Evolutionary conservation across 2,888 invertebrate genomes (phyloP), one percentile per base, ranked within the genome.

Genomic region (Sarcophaga rosellei): DNA sequence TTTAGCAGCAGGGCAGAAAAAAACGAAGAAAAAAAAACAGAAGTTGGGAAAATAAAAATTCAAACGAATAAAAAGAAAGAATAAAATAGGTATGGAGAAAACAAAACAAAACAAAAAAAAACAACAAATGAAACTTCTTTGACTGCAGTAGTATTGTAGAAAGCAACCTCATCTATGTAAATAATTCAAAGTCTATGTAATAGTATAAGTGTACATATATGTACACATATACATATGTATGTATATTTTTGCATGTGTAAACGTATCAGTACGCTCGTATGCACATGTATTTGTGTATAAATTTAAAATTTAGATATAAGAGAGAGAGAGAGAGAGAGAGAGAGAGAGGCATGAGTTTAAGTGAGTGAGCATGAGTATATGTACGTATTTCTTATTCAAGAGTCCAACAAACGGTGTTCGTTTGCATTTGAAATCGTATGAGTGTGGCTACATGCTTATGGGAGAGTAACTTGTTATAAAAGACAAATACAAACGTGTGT

Each of bases 121-220:
- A 70, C 0, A 66, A 57, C 6, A 23, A 72, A 65, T 53, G 59
- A 65, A 75, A 75, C 62, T 65, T 75, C 79, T 84, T 80, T 80
- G 75, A 76, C 84, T 84, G 70, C 79, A 79, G 47, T 65, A 15
- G 12, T 53, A 53, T 35, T 17, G 53, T 12, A 66, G 59, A 44
- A 84, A 75, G 75, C 65, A 84, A 84, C 83, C 78, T 73, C 83
- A 83, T 74, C 65, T 62, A 78, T 74, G 77, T 66, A 77, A 82
- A 77, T 82, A 81, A 44, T 45, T 63, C 23, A 63, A 35, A 35
- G 10, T 35, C 35, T 35, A 35, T 35, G 35, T 35, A 35, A 35
- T 0, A 35, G 35, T 35, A 35, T 35, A 10, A 2, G 35, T 35
- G 35, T 35, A 10, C 8, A 35, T 6, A 35, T 35, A 53, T 17